These are phyloP conservation scores for Volucella inflata DNA, from an alignment of 2,888 invertebrate genomes.

Conservation along the genomic window DNA sequence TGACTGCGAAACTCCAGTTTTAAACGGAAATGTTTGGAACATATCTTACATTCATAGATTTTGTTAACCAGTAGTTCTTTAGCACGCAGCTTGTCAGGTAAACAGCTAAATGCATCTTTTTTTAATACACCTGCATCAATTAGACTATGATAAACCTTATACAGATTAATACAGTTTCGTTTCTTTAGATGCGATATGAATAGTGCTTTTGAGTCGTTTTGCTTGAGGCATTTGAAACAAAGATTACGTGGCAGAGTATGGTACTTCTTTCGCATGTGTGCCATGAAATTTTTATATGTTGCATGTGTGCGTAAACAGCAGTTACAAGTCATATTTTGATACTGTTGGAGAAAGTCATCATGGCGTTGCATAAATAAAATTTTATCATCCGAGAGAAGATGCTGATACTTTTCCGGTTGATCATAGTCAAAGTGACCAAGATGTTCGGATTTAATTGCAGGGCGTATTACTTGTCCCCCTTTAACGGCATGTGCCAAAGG, in stretches of 20 bases:
- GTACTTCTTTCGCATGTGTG: slow-evolving; percentile 84
- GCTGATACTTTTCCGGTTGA: slow-evolving; percentile 83
- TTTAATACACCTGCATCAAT: slow-evolving; percentile 78
- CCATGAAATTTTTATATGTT: slow-evolving; percentile 84
- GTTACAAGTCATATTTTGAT: slow-evolving; percentile 83
- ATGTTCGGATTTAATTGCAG: slow-evolving; percentile 71
- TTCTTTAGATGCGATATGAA: slow-evolving; percentile 84
- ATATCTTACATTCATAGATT: slow-evolving; percentile 83
- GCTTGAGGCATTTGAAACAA: slow-evolving; percentile 83
- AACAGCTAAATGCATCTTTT: slow-evolving; percentile 55
- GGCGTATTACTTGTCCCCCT: slow-evolving; percentile 24
- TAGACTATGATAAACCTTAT: slow-evolving; percentile 80
- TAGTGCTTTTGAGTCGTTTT: slow-evolving; percentile 83
- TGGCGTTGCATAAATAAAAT: slow-evolving; percentile 82
- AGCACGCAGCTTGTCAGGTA: slow-evolving; percentile 81
- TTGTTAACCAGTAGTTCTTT: slow-evolving; percentile 83
- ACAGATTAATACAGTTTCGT: slow-evolving; percentile 83
- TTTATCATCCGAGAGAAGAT: slow-evolving; percentile 81
- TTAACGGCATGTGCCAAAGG: slow-evolving; percentile 47
- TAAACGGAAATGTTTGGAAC: slow-evolving; percentile 82
- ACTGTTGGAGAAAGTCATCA: slow-evolving; percentile 83
- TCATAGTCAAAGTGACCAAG: slow-evolving; percentile 82
- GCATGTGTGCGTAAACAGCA: slow-evolving; percentile 82
- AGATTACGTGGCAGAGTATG: slow-evolving; percentile 82
- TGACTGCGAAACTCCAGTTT: slow-evolving; percentile 83